These are phyloP conservation scores for Struthidea cinerea DNA, from an alignment of 2,113 vertebrate species.

Conservation along the genomic window DNA sequence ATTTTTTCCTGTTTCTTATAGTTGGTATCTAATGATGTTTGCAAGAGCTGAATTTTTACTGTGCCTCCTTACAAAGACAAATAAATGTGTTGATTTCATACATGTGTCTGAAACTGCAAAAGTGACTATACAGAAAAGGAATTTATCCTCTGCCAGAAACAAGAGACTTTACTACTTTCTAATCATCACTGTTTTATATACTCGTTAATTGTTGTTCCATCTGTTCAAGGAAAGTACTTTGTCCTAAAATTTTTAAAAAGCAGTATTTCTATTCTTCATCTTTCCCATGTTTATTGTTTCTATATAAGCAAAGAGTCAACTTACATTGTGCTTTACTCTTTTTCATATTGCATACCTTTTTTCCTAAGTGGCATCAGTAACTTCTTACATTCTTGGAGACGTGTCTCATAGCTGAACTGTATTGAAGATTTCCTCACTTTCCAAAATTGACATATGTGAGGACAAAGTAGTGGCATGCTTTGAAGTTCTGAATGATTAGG, in stretches of 20 bases:
- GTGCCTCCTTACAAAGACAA: constrained; percentile 10
- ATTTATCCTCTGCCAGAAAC: neutral
- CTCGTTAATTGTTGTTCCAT: neutral
- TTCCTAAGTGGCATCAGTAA: neutral
- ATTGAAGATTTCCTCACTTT: neutral
- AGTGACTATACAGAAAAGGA: neutral
- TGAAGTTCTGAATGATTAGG: neutral
- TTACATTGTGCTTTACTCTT: neutral
- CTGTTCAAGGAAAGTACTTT: neutral
- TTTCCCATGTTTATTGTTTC: neutral
- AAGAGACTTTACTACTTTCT: neutral
- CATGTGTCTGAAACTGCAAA: neutral
- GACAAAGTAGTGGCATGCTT: neutral
- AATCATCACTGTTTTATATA: neutral
- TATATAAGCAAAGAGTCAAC: neutral
- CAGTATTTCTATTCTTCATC: neutral
- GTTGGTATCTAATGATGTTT: constrained; percentile 68
- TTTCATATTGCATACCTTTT: neutral
- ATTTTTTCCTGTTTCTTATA: constrained; percentile 74
- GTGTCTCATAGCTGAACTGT: neutral
- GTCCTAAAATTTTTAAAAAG: neutral
- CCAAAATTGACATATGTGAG: neutral
- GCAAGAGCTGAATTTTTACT: constrained; percentile 42
- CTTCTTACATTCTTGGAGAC: neutral
- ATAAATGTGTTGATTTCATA: neutral